A percentile compares a stretch with the other conserved stretches of the same genome.
Evolutionary conservation across 2,888 invertebrate species (phyloP).

Genomic region (Drosophila buzzatii): DNA sequence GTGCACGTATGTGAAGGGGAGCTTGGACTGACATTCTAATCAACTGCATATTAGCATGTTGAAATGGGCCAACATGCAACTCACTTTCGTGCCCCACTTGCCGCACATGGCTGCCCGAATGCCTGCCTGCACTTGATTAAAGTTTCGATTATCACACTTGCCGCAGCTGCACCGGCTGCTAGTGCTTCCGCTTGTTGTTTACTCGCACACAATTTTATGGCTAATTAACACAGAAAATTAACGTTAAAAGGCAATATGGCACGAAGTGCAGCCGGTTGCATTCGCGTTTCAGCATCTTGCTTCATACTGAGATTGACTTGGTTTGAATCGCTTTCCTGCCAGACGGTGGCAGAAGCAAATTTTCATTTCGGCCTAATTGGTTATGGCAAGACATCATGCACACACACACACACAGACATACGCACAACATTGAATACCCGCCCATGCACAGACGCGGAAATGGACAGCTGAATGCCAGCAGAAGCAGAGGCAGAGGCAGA

Average conservation of each 20-base stretch:
- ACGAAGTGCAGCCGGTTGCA: conserved; percentile 34
- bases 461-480: conserved; percentile 7
- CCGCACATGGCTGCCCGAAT: conserved; percentile 13
- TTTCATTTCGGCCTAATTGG: conserved; percentile 71
- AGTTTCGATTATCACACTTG: conserved; percentile 51
- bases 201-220: conserved; percentile 61
- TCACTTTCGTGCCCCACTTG: conserved; percentile 40
- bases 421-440: neutral
- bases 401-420: neutral
- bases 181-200: conserved; percentile 5
- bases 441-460: neutral
- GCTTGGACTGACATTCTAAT: conserved; percentile 75
- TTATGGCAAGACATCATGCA: conserved; percentile 15
- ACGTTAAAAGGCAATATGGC: conserved; percentile 71
- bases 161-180: conserved; percentile 7
- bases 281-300: neutral
- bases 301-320: conserved; percentile 29
- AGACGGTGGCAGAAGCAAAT: conserved; percentile 38
- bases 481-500: no score
- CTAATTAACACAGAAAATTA: conserved; percentile 78
- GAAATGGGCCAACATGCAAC: conserved; percentile 62
- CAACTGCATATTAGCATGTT: conserved; percentile 75
- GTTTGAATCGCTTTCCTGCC: conserved; percentile 30
- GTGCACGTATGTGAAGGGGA: conserved; percentile 2
- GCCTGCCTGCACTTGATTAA: conserved; percentile 68